Base-by-base conservation (phyloP, 2,113 vertebrate species). In the Anguilla rostrata region DNA sequence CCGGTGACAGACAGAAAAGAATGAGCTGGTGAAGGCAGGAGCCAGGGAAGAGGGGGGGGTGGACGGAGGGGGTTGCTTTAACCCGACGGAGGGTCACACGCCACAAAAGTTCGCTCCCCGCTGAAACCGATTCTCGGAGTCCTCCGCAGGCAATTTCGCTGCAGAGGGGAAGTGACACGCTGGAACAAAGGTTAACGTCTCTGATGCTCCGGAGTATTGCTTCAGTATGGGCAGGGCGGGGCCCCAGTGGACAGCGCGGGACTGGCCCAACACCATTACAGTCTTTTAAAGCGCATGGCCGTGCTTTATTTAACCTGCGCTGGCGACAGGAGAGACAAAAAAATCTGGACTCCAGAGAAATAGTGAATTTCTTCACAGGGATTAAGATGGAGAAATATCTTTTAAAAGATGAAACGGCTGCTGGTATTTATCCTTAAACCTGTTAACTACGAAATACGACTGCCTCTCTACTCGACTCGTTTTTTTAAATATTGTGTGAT, bases 181-280 rank as follows among this genome's bases (percentile, higher is more conserved):
- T 18, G 6, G 49, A 87, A 34, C 86, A 87, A 49, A 88, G 84
- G 86, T 90, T 85, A 83, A 83, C 82, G 63, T 88, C 78, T 82
- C 22, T 86, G 84, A 87, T 84, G 84, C 78, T 84, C 57, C 39
- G 63, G 81, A 82, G 78, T 63, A 86, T 84, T 29, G 56, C 66
- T 34, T 81, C 40, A 41, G 78, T 18, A 79, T 46, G 3, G 78
- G 63, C 41, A 60, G 82, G 71, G 46, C 57, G 78, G 75, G 57
- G 82, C 56, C 40, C 26, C 79, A 11, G 39, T 2, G 40, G 85
- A 86, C 41, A 78, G 40, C 18, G 22, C 79, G 29, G 41, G 46
- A 84, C 84, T 79, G 78, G 71, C 3, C 16, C 22, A 40, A 66
- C 7, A 29, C 56, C 56, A 11, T 84, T 57, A 60, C 53, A 63